Evolutionary conservation across 2,797 vertebrate species (phyloP).

Genomic region (Rhinichthys osculus): DNA sequence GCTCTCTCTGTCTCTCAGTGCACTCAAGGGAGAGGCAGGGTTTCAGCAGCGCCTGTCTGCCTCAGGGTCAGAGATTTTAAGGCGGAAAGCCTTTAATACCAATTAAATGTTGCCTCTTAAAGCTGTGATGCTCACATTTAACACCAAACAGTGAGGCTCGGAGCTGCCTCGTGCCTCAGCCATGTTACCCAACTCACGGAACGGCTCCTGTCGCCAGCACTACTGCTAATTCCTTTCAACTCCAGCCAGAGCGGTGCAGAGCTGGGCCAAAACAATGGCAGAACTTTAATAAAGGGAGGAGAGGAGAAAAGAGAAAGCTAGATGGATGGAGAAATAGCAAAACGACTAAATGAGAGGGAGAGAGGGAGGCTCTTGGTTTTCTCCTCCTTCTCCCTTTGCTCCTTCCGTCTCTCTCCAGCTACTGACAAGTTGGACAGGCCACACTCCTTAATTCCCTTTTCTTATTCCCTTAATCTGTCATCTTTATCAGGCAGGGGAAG

Average conservation of each 20-base stretch:
- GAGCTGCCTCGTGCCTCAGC: slow-evolving; percentile 64
- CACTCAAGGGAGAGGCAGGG: slow-evolving; percentile 52
- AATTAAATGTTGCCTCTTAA: slow-evolving; percentile 86
- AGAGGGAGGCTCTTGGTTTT: slow-evolving; percentile 48
- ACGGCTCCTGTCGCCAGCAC: slow-evolving; percentile 24
- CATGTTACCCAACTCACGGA: slow-evolving; percentile 37
- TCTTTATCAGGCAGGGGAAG: slow-evolving; percentile 95
- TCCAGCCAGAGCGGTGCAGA: slow-evolving; percentile 8
- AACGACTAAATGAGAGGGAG: slow-evolving; percentile 51
- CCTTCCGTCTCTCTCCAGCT: slow-evolving; percentile 74
- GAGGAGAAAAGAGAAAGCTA: slow-evolving; percentile 54
- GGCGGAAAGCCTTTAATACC: slow-evolving; percentile 85
- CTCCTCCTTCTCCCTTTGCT: slow-evolving; percentile 45
- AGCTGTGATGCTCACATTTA: slow-evolving; percentile 78
- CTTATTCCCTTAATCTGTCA: slow-evolving; percentile 99
- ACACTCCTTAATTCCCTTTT: slow-evolving; percentile 94
- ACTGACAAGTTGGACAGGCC: slow-evolving; percentile 88
- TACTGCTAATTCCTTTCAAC: slow-evolving; percentile 46
- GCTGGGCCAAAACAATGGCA: slow-evolving; percentile 17
- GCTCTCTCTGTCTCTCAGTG: slow-evolving; percentile 42
- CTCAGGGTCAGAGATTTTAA: slow-evolving; percentile 82
- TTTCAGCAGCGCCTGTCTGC: slow-evolving; percentile 62
- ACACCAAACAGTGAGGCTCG: slow-evolving; percentile 72
- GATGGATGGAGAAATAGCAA: slow-evolving; percentile 65
- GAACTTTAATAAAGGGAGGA: slow-evolving; percentile 37